Percentiles rank a stretch among this genome's conserved stretches.
Conservation (phyloP, 2,888 invertebrate genomes). For the Cephalotes varians region DNA sequence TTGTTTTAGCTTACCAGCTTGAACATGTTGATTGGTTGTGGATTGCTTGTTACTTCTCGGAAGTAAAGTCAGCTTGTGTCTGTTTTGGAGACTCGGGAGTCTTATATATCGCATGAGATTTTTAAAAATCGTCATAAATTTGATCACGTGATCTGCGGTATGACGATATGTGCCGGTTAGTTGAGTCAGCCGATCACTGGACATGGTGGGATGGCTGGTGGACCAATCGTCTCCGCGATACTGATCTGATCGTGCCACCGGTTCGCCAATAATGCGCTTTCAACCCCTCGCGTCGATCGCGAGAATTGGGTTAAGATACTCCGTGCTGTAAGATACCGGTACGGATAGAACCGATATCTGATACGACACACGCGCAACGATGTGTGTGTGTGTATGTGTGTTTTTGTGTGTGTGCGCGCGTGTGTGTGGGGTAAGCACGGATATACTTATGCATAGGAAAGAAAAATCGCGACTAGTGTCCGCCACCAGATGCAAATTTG, state of each 20-base stretch:
- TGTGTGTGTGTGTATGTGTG: too few species aligned
- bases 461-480: slow-evolving; percentile 32
- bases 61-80: slow-evolving; percentile 81
- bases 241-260: slow-evolving; percentile 60
- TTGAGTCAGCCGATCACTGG: slow-evolving; percentile 82
- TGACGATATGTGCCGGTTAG: slow-evolving; percentile 77
- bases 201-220: slow-evolving; percentile 71
- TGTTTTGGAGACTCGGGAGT: slow-evolving; percentile 67
- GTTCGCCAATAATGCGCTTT: slow-evolving; percentile 70
- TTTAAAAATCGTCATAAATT: slow-evolving; percentile 80
- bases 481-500: slow-evolving; percentile 54
- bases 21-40: slow-evolving; percentile 84
- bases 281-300: slow-evolving; percentile 71
- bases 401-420: too few species aligned
- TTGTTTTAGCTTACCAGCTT: slow-evolving; percentile 83
- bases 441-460: slow-evolving; percentile 1
- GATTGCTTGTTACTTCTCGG: slow-evolving; percentile 80
- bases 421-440: slow-evolving; percentile 57
- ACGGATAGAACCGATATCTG: background rate
- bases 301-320: slow-evolving; percentile 73
- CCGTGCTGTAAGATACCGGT: slow-evolving; percentile 58
- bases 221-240: slow-evolving; percentile 71
- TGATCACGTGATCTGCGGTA: slow-evolving; percentile 78
- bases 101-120: slow-evolving; percentile 81
- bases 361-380: slow-evolving; percentile 4